Base-by-base conservation (phyloP, 2,797 vertebrate species). In the Xiphorhynchus erythropygius region DNA sequence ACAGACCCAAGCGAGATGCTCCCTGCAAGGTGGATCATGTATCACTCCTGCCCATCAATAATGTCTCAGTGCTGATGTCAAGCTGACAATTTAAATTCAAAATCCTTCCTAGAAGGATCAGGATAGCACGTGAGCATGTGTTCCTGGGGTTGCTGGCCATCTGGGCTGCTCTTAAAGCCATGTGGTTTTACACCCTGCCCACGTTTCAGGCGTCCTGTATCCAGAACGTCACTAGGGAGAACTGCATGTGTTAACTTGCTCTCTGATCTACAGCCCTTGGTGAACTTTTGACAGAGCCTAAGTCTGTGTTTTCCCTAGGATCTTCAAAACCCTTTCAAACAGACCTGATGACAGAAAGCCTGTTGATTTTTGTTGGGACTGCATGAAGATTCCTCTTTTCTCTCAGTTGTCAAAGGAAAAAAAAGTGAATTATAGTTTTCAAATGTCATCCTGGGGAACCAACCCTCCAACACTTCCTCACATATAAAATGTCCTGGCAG, bases 61-160 rank as follows among this genome's bases (percentile, higher is more conserved):
- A 81, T 78, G 59, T 69, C 69, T 73, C 3, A 21, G 50, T 2
- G 4, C 65, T 94, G 94, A 94, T 89, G 85, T 90, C 94, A 94
- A 74, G 39, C 60, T 75, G 67, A 76, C 88, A 88, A 81, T 91
- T 90, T 81, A 91, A 85, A 91, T 62, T 84, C 69, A 68, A 88
- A 94, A 82, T 88, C 74, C 76, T 94, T 93, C 94, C 95, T 94
- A 94, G 95, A 94, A 96, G 88, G 87, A 93, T 90, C 73, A 84
- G 90, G 62, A 22, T 19, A 86, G 70, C 85, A 93, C 2, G 10
- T 77, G 95, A 91, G n/a, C 85, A 47, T 75, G 69, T 69, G 69
- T 76, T 94, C 80, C 93, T 91, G 91, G 69, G 87, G 83, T 75
- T 94, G 80, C 35, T 90, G 91, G 46, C 94, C 89, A 87, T 94